Evolutionary conservation across 2,113 vertebrate species (phyloP).

Genomic region (Sardina pilchardus): DNA sequence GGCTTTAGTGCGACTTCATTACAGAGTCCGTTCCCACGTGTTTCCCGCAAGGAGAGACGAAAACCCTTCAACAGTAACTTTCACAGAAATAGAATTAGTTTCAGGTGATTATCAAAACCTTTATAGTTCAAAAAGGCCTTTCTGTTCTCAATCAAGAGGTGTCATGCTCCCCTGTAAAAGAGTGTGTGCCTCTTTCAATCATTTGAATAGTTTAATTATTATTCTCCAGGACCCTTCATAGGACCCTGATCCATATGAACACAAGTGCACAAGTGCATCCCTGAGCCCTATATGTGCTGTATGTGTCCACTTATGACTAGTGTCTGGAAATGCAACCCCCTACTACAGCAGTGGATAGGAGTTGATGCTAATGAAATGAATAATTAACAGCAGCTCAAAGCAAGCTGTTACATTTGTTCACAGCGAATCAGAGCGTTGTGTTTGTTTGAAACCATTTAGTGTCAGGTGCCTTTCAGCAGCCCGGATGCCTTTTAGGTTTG

Average conservation of each 20-base stretch:
- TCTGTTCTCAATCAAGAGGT: not conserved
- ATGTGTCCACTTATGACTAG: not conserved
- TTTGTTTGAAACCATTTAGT: constrained; percentile 52
- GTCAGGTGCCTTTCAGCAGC: constrained; percentile 42
- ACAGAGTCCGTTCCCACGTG: not conserved
- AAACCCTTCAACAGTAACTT: not conserved
- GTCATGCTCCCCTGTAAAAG: not conserved
- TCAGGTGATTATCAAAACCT: not conserved
- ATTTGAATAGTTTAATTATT: not conserved
- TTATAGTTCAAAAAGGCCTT: not conserved
- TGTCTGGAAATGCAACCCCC: not conserved
- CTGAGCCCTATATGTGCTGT: not conserved
- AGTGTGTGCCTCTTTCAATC: not conserved
- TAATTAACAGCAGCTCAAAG: constrained; percentile 53
- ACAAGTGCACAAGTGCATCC: not conserved
- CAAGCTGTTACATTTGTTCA: constrained; percentile 47
- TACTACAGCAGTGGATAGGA: not conserved
- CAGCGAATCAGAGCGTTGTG: constrained; percentile 47
- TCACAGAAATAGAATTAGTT: not conserved
- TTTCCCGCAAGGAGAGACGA: not conserved
- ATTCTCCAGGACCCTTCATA: not conserved
- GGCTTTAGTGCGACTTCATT: not conserved
- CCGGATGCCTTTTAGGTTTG: constrained; percentile 47
- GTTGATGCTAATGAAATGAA: constrained; percentile 52
- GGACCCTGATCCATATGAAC: not conserved